These are phyloP conservation scores for Teleogryllus oceanicus DNA, from an alignment of 2,888 invertebrate species.

Conservation along the genomic window DNA sequence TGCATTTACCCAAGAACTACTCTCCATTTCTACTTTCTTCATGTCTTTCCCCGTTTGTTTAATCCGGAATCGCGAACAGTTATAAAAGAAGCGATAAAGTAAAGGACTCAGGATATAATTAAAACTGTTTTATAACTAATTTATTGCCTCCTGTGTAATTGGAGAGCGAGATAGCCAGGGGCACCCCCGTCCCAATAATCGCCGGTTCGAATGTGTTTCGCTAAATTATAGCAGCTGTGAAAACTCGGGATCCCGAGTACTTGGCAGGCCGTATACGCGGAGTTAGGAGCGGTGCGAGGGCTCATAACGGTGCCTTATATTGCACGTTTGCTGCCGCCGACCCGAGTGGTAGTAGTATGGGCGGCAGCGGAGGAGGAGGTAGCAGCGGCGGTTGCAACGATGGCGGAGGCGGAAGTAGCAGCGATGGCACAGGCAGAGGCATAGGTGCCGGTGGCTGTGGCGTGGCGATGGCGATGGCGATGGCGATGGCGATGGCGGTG, in stretches of 20 bases:
- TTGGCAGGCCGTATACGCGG: not conserved
- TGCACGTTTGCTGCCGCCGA: too few species aligned
- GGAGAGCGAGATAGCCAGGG: not conserved
- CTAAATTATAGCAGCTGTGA: constrained; percentile 18
- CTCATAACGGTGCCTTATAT: too few species aligned
- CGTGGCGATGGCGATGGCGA: too few species aligned
- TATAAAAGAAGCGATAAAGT: not conserved
- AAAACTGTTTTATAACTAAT: constrained; percentile 3
- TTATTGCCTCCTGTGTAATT: not conserved
- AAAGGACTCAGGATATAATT: not conserved
- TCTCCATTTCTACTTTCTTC: too few species aligned
- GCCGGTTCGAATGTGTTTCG: constrained; percentile 2
- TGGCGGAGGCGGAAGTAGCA: too few species aligned
- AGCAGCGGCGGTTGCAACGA: too few species aligned
- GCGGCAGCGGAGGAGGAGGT: too few species aligned
- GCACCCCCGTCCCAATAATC: not conserved
- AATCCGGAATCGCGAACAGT: not conserved
- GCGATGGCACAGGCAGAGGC: too few species aligned
- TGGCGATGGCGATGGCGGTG: too few species aligned
- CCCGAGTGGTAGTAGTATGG: too few species aligned
- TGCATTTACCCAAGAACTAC: too few species aligned
- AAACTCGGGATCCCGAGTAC: not conserved
- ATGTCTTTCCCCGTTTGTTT: not conserved
- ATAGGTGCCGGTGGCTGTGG: too few species aligned
- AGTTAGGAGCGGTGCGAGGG: not conserved